phyloP scores from a whole-genome alignment of 2,888 invertebrate species.

The Drosophila atroscutellata region DNA sequence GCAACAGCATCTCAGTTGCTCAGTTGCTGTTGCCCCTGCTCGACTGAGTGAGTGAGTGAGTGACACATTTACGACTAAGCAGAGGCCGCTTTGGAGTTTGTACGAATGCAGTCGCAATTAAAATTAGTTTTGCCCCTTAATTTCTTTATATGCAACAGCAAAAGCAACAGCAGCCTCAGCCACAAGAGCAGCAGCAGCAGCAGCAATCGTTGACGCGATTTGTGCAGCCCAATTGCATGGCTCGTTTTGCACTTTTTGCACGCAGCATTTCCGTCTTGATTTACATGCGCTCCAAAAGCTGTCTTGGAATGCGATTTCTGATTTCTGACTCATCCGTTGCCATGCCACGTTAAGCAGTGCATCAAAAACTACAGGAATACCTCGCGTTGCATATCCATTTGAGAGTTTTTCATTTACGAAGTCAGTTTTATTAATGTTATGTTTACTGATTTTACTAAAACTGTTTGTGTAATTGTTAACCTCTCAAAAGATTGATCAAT shows the following conservation, averaged over 20 bases:
- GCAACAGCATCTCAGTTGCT: constrained; percentile 11
- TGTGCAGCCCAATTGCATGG: constrained; percentile 74
- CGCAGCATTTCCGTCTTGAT: constrained; percentile 78
- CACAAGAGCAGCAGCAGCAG: constrained; percentile 18
- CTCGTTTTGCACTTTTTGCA: constrained; percentile 78
- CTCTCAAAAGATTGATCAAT: background rate
- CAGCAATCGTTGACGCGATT: constrained; percentile 64
- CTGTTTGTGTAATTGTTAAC: background rate
- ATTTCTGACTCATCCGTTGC: constrained; percentile 24
- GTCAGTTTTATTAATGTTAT: background rate
- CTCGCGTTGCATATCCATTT: background rate
- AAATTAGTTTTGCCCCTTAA: constrained; percentile 79
- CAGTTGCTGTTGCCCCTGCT: constrained; percentile 16
- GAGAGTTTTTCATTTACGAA: background rate
- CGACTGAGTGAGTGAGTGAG: constrained; percentile 53
- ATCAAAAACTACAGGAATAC: background rate
- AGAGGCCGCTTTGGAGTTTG: constrained; percentile 31
- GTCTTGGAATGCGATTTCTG: constrained; percentile 23
- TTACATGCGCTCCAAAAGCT: constrained; percentile 50
- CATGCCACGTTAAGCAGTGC: background rate
- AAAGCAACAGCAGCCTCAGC: background rate
- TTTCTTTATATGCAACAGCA: constrained; percentile 66
- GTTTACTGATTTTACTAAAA: background rate
- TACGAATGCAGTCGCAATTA: constrained; percentile 64
- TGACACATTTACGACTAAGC: constrained; percentile 75